Base-by-base conservation (phyloP, 2,888 invertebrate species). In the Rotaria sp. region DNA sequence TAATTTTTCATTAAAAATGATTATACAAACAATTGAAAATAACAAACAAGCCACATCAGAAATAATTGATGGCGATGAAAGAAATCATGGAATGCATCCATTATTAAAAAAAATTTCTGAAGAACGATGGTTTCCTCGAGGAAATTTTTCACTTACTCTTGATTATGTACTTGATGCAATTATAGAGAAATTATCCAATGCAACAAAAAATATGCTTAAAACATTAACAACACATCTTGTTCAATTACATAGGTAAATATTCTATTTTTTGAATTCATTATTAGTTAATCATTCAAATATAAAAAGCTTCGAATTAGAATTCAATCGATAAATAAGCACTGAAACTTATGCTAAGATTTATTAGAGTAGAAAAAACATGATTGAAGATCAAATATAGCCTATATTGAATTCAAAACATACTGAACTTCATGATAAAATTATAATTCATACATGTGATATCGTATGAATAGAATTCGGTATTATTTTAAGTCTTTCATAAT, bases 101-200 rank as follows among this genome's bases (percentile, higher is more conserved):
- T 80, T 80, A 80, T 80, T 80, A 5, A 80, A 80, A 45, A 80
- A 80, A 4, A 80, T 80, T 45, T 80, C 80, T 7, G 24, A 45
- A 45, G 80, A 80, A 80, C 24, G n/a, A 80, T 80, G 80, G 80
- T 80, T 45, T 80, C 45, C 80, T 1, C 15, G 45, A 45, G 80
- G 38, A n/a, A 21, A 45, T 15, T 2, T n/a, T 13, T 21, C 45
- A 45, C 5, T 67, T 21, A 80, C 80, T 15, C 11, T 80, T n/a
- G 80, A 80, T 45, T 45, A 45, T 80, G 45, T 80, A 3, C 24
- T 80, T 0, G 45, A 80, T n/a, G 41, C 45, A 8, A 80, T 80
- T 18, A 45, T 80, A 45, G 35, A 26, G 4, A 80, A 80, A 45
- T n/a, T 80, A n/a, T 11, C 45, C 1, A 35, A 24, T n/a, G 45